These are phyloP conservation scores for Gryllus bimaculatus DNA, from an alignment of 1,140 invertebrate species.

Conservation along the genomic window DNA sequence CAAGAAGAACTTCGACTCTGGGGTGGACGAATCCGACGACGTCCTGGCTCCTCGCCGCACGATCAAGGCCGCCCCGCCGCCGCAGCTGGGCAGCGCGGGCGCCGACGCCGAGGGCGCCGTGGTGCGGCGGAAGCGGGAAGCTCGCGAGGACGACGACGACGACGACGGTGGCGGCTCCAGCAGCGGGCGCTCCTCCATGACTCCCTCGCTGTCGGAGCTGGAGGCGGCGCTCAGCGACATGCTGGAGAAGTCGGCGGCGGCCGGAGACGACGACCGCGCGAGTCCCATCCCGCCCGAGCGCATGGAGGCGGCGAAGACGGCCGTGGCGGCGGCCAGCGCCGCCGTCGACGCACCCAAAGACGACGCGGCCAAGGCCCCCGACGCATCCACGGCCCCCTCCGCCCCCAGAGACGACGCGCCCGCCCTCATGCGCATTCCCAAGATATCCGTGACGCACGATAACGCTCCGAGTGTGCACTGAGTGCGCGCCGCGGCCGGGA, in stretches of 20 bases:
- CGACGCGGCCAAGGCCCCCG: not conserved
- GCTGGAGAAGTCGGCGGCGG: slow-evolving; percentile 27
- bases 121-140: too few species aligned
- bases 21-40: not conserved
- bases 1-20: not conserved
- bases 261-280: slow-evolving; percentile 28
- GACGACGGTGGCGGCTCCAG: slow-evolving; percentile 1
- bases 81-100: too few species aligned
- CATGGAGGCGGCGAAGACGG: not conserved
- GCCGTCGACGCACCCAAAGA: not conserved
- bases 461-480: not conserved
- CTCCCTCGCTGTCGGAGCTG: slow-evolving; percentile 36
- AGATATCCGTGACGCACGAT: not conserved
- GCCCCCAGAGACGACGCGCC: not conserved
- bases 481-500: not conserved
- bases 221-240: slow-evolving; percentile 37
- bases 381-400: too few species aligned
- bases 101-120: too few species aligned
- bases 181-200: slow-evolving; percentile 32
- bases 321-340: not conserved
- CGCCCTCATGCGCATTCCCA: not conserved
- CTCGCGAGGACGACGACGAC: not conserved
- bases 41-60: not conserved
- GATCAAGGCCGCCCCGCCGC: not conserved
- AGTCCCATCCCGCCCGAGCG: slow-evolving; percentile 14